phyloP scores from a whole-genome alignment of 2,888 invertebrate genomes.

The Hemithea aestivaria region DNA sequence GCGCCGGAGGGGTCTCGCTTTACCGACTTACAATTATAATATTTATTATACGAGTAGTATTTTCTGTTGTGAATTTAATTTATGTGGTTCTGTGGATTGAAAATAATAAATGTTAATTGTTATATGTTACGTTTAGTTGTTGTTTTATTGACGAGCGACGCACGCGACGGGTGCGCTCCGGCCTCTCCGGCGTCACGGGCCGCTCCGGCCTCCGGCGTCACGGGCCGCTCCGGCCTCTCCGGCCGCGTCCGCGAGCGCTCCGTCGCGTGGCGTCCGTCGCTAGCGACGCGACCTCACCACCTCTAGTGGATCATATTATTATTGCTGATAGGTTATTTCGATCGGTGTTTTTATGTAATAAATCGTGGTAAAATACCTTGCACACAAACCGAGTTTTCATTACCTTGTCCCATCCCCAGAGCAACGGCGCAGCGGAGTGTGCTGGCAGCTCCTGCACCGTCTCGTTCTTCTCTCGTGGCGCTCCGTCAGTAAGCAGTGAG shows the following conservation, averaged over 20 bases:
- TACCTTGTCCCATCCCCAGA: neutral
- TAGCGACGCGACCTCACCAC: conserved; percentile 35
- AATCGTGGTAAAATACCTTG: conserved; percentile 63
- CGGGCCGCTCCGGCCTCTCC: neutral
- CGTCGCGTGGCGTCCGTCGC: conserved; percentile 18
- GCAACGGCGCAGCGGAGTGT: no score
- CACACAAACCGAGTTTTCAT: conserved; percentile 51
- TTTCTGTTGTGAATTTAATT: conserved; percentile 69
- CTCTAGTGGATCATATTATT: conserved; percentile 35
- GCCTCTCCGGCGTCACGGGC: conserved; percentile 1
- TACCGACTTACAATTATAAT: no score
- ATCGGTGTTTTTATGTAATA: conserved; percentile 64
- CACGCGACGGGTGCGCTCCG: conserved; percentile 17
- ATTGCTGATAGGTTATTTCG: conserved; percentile 49
- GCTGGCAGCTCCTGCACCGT: no score
- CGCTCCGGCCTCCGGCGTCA: neutral
- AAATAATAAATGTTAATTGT: conserved; percentile 73
- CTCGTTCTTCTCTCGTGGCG: no score
- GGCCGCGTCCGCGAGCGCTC: conserved; percentile 18
- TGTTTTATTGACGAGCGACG: conserved; percentile 32
- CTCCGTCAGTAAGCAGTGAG: no score
- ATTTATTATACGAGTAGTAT: no score
- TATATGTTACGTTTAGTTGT: conserved; percentile 68
- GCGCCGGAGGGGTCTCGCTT: no score
- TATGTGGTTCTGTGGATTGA: conserved; percentile 77